A percentile compares a stretch with the other conserved stretches of the same genome.
phyloP scores from a whole-genome alignment of 2,888 invertebrate genomes.

The Eudemis profundana region DNA sequence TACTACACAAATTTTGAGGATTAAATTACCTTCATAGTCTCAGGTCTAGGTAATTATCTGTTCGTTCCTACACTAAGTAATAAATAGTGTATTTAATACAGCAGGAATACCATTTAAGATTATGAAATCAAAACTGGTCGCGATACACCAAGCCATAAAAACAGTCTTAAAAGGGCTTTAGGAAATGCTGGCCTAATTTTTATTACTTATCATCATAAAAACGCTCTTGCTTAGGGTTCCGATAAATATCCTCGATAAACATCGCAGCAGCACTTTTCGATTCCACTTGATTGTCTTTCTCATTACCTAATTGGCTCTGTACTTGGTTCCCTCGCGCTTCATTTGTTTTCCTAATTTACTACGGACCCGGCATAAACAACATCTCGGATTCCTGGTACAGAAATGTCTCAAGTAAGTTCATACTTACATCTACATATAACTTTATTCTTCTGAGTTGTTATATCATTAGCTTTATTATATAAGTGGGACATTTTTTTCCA shows the following conservation, averaged over 20 bases:
- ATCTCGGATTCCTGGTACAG: neutral
- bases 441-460: neutral
- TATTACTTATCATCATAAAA: neutral
- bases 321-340: constrained; percentile 16
- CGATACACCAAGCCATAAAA: too few species aligned
- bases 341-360: constrained; percentile 28
- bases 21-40: neutral
- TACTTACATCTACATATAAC: neutral
- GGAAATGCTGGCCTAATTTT: too few species aligned
- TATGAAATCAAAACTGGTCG: too few species aligned
- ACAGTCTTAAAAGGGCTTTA: too few species aligned
- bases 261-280: constrained; percentile 7
- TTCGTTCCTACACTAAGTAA: neutral
- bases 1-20: neutral
- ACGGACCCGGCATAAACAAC: neutral
- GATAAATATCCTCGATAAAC: constrained; percentile 8
- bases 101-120: too few species aligned
- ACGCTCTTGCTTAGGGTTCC: neutral
- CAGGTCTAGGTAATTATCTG: neutral
- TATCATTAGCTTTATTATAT: neutral
- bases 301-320: constrained; percentile 34
- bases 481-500: neutral
- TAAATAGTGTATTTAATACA: too few species aligned
- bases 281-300: constrained; percentile 30
- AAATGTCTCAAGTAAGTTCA: neutral